A percentile compares a stretch with the other conserved stretches of the same genome.
These are phyloP conservation scores for Diloba caeruleocephala DNA, from an alignment of 2,888 invertebrate genomes.

Conservation along the genomic window DNA sequence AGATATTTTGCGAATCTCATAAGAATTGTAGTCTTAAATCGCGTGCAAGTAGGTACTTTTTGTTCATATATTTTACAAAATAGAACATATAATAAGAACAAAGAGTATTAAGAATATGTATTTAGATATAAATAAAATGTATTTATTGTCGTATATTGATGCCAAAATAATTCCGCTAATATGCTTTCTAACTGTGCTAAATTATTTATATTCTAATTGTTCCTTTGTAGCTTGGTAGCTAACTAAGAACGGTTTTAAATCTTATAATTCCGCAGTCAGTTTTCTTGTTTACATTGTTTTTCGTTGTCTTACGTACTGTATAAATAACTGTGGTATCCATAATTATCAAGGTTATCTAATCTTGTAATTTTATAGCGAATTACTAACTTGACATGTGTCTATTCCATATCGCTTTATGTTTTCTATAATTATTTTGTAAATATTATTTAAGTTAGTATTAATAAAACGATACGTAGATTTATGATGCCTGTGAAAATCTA, in stretches of 20 bases:
- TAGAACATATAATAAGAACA: slow-evolving; percentile 28
- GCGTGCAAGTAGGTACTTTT: slow-evolving; percentile 32
- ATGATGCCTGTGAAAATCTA: slow-evolving; percentile 39
- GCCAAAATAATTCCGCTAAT: slow-evolving; percentile 72
- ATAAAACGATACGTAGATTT: slow-evolving; percentile 31
- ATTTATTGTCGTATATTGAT: slow-evolving; percentile 72
- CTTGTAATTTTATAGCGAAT: slow-evolving; percentile 21
- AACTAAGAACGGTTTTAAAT: too few relatives aligned
- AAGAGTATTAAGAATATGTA: slow-evolving; percentile 36
- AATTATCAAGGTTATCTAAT: slow-evolving; percentile 14
- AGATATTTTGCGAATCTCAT: neutral
- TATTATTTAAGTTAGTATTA: slow-evolving; percentile 52
- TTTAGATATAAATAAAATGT: slow-evolving; percentile 44
- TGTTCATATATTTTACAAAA: slow-evolving; percentile 39
- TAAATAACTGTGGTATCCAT: too few relatives aligned
- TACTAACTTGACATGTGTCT: slow-evolving; percentile 28
- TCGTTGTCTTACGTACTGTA: too few relatives aligned
- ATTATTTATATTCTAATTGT: slow-evolving; percentile 36
- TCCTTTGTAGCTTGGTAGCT: too few relatives aligned
- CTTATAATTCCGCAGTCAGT: too few relatives aligned
- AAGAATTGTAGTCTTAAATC: slow-evolving; percentile 51
- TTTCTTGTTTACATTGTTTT: too few relatives aligned
- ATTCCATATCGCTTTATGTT: slow-evolving; percentile 37
- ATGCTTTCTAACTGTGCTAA: slow-evolving; percentile 41
- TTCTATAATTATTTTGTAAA: slow-evolving; percentile 48